phyloP scores from a whole-genome alignment of 2,113 vertebrate species.

The Aramus guarauna region DNA sequence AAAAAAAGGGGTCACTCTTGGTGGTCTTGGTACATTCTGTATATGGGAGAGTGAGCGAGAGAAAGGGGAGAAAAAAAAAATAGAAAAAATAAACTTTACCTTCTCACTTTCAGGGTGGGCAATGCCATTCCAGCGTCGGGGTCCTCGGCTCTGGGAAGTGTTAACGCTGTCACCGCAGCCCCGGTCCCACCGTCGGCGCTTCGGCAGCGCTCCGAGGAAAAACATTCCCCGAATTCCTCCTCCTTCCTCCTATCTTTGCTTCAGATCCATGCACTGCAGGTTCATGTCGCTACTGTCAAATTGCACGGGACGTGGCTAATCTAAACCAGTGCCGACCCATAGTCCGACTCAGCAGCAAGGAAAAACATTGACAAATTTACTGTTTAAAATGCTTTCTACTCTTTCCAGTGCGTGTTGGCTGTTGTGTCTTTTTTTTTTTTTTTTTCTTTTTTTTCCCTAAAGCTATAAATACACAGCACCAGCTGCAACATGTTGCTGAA shows the following conservation, averaged over 20 bases:
- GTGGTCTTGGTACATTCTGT: conserved; percentile 84
- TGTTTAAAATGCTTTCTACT: conserved; percentile 43
- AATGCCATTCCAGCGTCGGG: conserved; percentile 85
- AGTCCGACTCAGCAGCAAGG: background rate
- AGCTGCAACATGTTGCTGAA: conserved; percentile 81
- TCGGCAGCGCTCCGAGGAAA: conserved; percentile 50
- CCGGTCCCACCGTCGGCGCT: conserved; percentile 57
- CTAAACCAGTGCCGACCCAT: conserved; percentile 61
- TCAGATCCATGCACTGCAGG: conserved; percentile 38
- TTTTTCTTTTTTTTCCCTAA: background rate
- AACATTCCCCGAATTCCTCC: conserved; percentile 81
- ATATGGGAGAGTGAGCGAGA: conserved; percentile 75
- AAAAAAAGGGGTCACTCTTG: conserved; percentile 72
- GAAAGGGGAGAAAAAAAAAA: conserved; percentile 68
- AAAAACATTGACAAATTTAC: conserved; percentile 28
- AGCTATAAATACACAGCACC: conserved; percentile 64
- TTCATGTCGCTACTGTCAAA: conserved; percentile 73
- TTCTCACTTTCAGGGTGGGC: conserved; percentile 94
- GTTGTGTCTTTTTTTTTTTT: background rate
- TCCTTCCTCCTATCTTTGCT: conserved; percentile 52
- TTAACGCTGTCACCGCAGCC: conserved; percentile 87
- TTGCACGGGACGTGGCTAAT: conserved; percentile 71
- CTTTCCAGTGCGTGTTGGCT: conserved; percentile 16
- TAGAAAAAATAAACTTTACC: conserved; percentile 96
- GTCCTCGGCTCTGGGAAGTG: conserved; percentile 91